These are phyloP conservation scores for Limnephilus lunatus DNA, from an alignment of 2,888 invertebrate species.

Conservation along the genomic window DNA sequence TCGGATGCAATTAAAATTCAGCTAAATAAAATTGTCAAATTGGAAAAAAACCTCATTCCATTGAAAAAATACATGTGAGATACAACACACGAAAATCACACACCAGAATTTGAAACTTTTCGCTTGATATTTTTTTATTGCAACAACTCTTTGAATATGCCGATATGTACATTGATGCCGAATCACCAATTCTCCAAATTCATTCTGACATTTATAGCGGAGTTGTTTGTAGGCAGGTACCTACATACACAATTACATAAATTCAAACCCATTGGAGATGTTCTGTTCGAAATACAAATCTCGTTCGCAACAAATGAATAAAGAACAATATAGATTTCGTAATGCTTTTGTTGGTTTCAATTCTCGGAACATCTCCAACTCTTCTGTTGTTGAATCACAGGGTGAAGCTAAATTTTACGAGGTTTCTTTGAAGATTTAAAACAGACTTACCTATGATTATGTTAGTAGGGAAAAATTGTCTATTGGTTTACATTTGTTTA, in stretches of 20 bases:
- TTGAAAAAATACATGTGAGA: too few species aligned
- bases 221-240: not conserved
- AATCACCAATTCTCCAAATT: not conserved
- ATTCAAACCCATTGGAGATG: not conserved
- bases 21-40: too few species aligned
- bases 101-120: not conserved
- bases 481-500: too few species aligned
- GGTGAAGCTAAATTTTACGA: not conserved
- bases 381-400: not conserved
- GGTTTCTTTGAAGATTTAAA: not conserved
- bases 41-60: not conserved
- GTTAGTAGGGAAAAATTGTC: too few species aligned
- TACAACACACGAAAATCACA: too few species aligned
- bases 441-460: not conserved
- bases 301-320: conserved; percentile 6
- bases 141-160: not conserved
- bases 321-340: conserved; percentile 10
- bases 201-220: not conserved
- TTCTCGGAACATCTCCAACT: conserved; percentile 40
- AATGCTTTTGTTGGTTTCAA: conserved; percentile 43
- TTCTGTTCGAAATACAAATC: conserved; percentile 21
- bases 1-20: too few species aligned
- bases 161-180: not conserved
- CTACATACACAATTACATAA: conserved; percentile 14
- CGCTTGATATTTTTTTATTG: not conserved